Evolutionary conservation across 2,797 vertebrate genomes (phyloP), one percentile per base, ranked within the genome.

Genomic region (Coracias cyanogaster): DNA sequence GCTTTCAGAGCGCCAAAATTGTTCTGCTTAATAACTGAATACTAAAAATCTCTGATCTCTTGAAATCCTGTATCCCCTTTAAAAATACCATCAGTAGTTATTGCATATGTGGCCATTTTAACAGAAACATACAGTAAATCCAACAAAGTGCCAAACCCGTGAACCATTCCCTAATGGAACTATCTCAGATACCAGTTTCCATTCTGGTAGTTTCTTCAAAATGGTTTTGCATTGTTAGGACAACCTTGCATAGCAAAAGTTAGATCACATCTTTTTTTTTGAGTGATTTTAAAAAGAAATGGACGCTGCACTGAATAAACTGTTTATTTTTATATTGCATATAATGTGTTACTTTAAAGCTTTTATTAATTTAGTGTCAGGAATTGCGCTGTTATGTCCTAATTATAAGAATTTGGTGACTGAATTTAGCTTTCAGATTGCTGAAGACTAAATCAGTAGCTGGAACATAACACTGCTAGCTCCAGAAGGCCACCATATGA

Each of bases 261-360:
- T n/a, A 69, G n/a, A 58, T 72, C 3, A 0, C 25, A 37, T 16
- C 8, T 9, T 55, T 18, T 51, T 45, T 61, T 39, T 18, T 12
- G 4, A 82, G 39, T 37, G 10, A 49, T 46, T 86, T 91, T 20
- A 28, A 82, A 76, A 90, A 65, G 15, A 83, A 88, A 86, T 52
- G 31, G 83, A 79, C 70, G 49, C 71, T 71, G 61, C 67, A 67
- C 29, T 82, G 71, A 95, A 93, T 90, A 93, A 95, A 93, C 37
- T 11, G 15, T 45, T 86, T 85, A 52, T 37, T 88, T 95, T 94
- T 86, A 33, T 79, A 92, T 76, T 5, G 11, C 48, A 82, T 41
- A n/a, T 22, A 84, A 49, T 28, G 29, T 8, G 1, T 91, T 85
- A 57, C 52, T 95, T 85, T 49, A 71, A 88, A 80, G 29, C 29